phyloP scores from a whole-genome alignment of 2,888 invertebrate genomes.

The Saturnia japonica region DNA sequence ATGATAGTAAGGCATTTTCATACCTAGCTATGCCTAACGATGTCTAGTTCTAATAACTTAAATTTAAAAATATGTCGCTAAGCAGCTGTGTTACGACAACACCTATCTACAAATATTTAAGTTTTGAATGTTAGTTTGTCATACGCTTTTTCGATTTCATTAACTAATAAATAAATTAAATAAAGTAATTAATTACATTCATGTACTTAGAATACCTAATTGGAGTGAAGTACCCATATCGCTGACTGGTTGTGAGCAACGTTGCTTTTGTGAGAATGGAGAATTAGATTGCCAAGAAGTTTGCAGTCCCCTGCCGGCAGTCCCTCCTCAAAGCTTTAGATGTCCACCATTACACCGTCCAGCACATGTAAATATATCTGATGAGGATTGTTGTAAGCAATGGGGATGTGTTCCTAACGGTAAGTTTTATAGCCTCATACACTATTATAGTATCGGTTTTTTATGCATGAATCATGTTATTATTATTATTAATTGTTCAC shows the following conservation, averaged over 20 bases:
- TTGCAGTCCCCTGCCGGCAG: constrained; percentile 88
- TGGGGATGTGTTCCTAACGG: constrained; percentile 84
- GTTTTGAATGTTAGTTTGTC: no score
- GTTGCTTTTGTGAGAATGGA: constrained; percentile 94
- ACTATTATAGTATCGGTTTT: neutral
- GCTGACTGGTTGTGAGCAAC: constrained; percentile 91
- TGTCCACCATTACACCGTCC: constrained; percentile 87
- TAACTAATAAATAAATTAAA: neutral
- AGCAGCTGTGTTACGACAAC: no score
- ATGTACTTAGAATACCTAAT: constrained; percentile 81
- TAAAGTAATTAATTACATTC: neutral
- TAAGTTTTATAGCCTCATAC: constrained; percentile 37
- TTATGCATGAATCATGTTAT: neutral
- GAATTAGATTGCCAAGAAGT: constrained; percentile 91
- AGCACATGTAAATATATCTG: constrained; percentile 82
- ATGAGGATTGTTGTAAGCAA: constrained; percentile 92
- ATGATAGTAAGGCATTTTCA: neutral
- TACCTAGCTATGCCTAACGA: no score
- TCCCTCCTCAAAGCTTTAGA: constrained; percentile 88
- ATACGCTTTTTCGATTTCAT: no score
- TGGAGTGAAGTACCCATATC: constrained; percentile 91
- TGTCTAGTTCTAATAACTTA: no score
- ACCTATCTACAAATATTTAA: no score
- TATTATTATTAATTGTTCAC: constrained; percentile 7
- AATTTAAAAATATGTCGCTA: no score